A percentile compares a stretch with the other conserved stretches of the same genome.
Conservation (phyloP, 2,113 vertebrate species). For the Paratilapia polleni region DNA sequence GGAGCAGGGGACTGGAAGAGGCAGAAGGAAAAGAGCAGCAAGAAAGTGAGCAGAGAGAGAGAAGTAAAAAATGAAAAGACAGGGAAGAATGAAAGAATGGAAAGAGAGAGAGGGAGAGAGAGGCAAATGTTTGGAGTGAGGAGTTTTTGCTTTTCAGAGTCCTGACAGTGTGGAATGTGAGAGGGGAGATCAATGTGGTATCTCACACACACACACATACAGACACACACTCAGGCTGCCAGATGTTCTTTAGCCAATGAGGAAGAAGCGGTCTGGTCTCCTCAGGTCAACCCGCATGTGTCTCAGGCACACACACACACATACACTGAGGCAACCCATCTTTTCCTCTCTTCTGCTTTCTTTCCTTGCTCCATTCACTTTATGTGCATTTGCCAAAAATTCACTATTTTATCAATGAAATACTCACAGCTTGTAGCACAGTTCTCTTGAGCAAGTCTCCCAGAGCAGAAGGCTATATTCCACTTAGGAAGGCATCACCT, state of each 20-base stretch:
- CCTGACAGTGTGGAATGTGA: constrained; percentile 77
- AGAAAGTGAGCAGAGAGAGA: background rate
- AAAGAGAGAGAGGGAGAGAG: constrained; percentile 5
- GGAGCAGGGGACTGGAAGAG: background rate
- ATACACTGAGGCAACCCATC: constrained; percentile 2
- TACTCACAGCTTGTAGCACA: background rate
- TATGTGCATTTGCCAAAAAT: constrained; percentile 10
- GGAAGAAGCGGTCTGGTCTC: constrained; percentile 55
- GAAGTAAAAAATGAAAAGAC: background rate
- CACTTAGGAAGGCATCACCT: background rate
- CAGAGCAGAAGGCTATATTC: background rate
- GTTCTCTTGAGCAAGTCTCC: background rate
- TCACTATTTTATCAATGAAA: constrained; percentile 49
- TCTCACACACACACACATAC: constrained; percentile 42
- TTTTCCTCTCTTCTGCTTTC: constrained; percentile 9
- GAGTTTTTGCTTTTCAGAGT: constrained; percentile 65
- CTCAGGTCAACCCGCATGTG: constrained; percentile 65
- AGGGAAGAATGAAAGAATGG: constrained; percentile 12
- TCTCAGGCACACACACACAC: background rate
- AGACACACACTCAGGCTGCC: constrained; percentile 48
- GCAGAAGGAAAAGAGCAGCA: background rate
- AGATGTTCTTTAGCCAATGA: constrained; percentile 79
- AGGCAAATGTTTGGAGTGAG: constrained; percentile 66
- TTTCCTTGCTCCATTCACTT: background rate
- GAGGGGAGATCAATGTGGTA: constrained; percentile 74